Conservation (phyloP, 2,113 vertebrate genomes). For the Microtus pennsylvanicus region DNA sequence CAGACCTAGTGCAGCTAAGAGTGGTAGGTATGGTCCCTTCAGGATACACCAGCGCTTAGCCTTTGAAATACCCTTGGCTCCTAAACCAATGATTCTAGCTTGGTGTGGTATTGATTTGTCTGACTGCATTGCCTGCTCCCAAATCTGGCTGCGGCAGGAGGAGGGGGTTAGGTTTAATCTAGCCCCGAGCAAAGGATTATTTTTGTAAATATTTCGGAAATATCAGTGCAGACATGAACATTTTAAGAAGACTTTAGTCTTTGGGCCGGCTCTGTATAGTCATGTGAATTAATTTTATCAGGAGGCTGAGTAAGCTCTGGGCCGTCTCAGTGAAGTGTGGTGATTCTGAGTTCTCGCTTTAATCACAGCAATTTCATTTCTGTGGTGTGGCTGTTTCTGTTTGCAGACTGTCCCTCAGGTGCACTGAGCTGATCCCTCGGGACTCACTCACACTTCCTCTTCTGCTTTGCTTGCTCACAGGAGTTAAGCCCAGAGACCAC, state of each 20-base stretch:
- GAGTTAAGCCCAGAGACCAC: constrained; percentile 92
- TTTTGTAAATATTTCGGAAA: constrained; percentile 48
- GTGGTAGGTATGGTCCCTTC: not conserved
- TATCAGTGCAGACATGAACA: not conserved
- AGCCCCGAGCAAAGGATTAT: not conserved
- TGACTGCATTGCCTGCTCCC: not conserved
- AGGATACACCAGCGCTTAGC: not conserved
- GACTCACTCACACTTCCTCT: not conserved
- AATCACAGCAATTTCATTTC: not conserved
- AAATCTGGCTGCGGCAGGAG: not conserved
- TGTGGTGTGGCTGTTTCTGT: not conserved
- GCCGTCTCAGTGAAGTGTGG: not conserved
- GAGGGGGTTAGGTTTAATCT: not conserved
- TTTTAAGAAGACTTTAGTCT: not conserved
- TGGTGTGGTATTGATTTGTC: not conserved
- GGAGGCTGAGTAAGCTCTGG: not conserved
- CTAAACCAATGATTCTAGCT: not conserved
- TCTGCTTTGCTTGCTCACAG: constrained; percentile 82
- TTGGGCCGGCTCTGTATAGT: not conserved
- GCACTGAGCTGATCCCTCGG: not conserved
- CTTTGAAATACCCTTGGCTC: not conserved
- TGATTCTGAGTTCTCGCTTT: constrained; percentile 4
- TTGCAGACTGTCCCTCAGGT: not conserved
- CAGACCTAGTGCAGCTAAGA: not conserved
- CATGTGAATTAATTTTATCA: not conserved